Evolutionary conservation across 1,140 invertebrate genomes (phyloP).

Genomic region (Drosophila carrolli): DNA sequence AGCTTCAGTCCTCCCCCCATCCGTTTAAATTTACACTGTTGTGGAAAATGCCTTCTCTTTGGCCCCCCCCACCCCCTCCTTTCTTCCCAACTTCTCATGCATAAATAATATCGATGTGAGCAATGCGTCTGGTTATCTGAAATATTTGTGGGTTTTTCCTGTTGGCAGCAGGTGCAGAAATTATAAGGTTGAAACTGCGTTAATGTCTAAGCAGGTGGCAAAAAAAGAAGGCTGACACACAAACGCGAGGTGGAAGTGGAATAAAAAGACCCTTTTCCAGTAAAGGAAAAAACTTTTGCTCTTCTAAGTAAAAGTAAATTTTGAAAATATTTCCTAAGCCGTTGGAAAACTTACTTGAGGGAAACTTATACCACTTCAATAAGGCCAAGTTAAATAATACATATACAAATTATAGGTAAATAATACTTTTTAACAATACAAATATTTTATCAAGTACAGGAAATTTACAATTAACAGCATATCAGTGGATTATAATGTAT

Average conservation of each 20-base stretch:
- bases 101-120: conserved; percentile 64
- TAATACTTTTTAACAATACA: no score
- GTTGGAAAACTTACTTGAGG: no score
- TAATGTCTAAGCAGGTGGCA: conserved; percentile 49
- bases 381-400: no score
- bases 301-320: neutral
- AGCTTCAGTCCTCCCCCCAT: neutral
- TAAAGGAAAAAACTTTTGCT: neutral
- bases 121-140: conserved; percentile 58
- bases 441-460: no score
- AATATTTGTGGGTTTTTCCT: conserved; percentile 11
- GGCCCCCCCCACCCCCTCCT: neutral
- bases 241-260: neutral
- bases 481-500: no score
- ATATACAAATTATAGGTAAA: no score
- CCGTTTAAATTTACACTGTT: conserved; percentile 34
- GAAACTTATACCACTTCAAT: no score
- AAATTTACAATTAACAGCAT: no score
- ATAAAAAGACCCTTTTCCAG: neutral
- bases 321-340: neutral
- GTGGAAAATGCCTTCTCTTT: conserved; percentile 14
- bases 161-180: conserved; percentile 13
- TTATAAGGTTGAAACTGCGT: conserved; percentile 15
- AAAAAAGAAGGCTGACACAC: neutral
- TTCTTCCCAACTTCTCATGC: conserved; percentile 30